These are phyloP conservation scores for Amphipoea lucens DNA, from an alignment of 2,888 invertebrate genomes.

Conservation along the genomic window DNA sequence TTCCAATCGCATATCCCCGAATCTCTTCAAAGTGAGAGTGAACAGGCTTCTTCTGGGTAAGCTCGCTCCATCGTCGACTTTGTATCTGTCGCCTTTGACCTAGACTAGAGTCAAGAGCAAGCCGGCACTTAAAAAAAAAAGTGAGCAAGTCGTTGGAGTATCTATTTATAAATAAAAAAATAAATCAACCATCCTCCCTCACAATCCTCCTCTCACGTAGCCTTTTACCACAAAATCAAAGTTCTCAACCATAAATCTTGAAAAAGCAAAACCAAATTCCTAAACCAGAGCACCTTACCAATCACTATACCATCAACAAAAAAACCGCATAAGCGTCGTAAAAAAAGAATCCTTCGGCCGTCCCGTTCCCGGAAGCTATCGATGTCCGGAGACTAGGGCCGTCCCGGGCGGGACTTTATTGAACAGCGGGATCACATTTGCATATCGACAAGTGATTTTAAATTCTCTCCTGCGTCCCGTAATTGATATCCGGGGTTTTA, in stretches of 20 bases:
- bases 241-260: too few relatives aligned
- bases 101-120: too few relatives aligned
- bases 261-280: constrained; percentile 4
- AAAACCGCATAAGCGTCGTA: constrained; percentile 70
- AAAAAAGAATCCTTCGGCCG: constrained; percentile 78
- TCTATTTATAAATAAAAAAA: too few relatives aligned
- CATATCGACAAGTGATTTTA: constrained; percentile 83
- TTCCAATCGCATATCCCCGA: too few relatives aligned
- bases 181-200: background rate
- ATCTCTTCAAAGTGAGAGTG: too few relatives aligned
- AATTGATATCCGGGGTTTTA: constrained; percentile 75
- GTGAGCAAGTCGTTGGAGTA: too few relatives aligned
- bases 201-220: too few relatives aligned
- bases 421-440: constrained; percentile 83
- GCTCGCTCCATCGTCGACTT: too few relatives aligned
- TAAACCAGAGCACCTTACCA: constrained; percentile 67
- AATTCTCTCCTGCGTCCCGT: constrained; percentile 73
- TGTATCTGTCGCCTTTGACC: too few relatives aligned
- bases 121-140: too few relatives aligned
- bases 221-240: background rate
- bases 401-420: constrained; percentile 70
- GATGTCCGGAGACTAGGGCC: constrained; percentile 78
- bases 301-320: constrained; percentile 67
- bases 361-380: constrained; percentile 83
- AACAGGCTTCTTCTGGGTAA: too few relatives aligned